Conservation (phyloP, 2,888 invertebrate genomes). For the Parasteatoda lunata region DNA sequence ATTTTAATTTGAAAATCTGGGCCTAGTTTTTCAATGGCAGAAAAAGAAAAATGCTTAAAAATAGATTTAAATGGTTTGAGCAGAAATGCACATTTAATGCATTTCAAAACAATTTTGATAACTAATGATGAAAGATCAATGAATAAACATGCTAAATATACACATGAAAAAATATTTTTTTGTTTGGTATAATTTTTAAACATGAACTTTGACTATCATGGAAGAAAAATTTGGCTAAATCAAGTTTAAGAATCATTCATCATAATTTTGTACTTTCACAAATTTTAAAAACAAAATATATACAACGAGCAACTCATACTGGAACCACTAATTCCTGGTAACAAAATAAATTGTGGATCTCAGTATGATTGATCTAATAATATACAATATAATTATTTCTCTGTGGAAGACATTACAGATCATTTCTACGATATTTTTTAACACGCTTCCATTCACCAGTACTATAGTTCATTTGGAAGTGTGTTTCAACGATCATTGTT, state of each 20-base stretch:
- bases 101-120: too few relatives aligned
- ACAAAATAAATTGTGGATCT: background rate
- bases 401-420: conserved; percentile 66
- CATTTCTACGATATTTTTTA: conserved; percentile 89
- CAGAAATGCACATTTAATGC: too few relatives aligned
- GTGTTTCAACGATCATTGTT: conserved; percentile 90
- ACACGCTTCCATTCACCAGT: conserved; percentile 97
- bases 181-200: background rate
- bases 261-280: background rate
- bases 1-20: too few relatives aligned
- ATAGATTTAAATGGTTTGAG: too few relatives aligned
- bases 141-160: background rate
- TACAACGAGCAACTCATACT: background rate
- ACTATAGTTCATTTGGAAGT: conserved; percentile 98
- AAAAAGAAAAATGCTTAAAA: too few relatives aligned
- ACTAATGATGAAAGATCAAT: too few relatives aligned
- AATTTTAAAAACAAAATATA: background rate
- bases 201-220: background rate
- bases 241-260: background rate
- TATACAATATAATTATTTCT: background rate
- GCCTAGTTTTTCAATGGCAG: too few relatives aligned
- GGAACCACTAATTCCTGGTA: background rate
- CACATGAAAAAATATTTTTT: background rate
- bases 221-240: background rate
- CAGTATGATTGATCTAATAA: background rate